These are phyloP conservation scores for Drosophila rufa DNA, from an alignment of 1,140 invertebrate genomes.

Conservation along the genomic window DNA sequence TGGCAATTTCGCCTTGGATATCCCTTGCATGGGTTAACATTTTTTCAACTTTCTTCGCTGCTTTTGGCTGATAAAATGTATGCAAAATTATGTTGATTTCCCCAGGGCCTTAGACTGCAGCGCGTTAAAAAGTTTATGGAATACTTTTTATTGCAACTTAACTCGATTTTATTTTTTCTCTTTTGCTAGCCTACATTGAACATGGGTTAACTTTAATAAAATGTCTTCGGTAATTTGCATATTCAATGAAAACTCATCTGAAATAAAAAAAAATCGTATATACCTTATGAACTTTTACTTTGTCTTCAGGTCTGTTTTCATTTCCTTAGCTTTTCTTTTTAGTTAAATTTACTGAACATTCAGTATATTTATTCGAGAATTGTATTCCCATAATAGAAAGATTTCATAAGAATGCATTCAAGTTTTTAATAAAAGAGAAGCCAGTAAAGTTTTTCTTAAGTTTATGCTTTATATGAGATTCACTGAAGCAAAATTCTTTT, in stretches of 20 bases:
- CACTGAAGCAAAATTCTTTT: neutral
- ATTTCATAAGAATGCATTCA: neutral
- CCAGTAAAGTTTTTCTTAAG: no score
- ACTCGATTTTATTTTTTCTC: conserved; percentile 8
- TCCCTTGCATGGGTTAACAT: conserved; percentile 33
- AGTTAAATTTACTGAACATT: neutral
- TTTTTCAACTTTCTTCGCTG: conserved; percentile 38
- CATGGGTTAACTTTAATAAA: neutral
- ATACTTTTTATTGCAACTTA: conserved; percentile 60
- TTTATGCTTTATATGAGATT: neutral
- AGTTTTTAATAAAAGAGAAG: neutral
- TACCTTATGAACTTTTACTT: neutral
- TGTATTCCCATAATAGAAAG: neutral
- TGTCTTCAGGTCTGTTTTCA: no score
- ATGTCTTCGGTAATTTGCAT: conserved; percentile 3
- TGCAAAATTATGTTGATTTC: conserved; percentile 78
- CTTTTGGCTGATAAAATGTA: conserved; percentile 64
- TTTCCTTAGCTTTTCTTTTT: neutral
- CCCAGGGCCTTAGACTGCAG: conserved; percentile 70
- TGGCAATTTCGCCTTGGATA: conserved; percentile 33
- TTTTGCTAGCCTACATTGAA: neutral
- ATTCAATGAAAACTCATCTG: neutral
- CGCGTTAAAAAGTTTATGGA: conserved; percentile 58
- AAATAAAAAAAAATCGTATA: neutral
- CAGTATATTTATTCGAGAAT: neutral